These are phyloP conservation scores for Atherix ibis DNA, from an alignment of 2,888 invertebrate genomes.

Conservation along the genomic window DNA sequence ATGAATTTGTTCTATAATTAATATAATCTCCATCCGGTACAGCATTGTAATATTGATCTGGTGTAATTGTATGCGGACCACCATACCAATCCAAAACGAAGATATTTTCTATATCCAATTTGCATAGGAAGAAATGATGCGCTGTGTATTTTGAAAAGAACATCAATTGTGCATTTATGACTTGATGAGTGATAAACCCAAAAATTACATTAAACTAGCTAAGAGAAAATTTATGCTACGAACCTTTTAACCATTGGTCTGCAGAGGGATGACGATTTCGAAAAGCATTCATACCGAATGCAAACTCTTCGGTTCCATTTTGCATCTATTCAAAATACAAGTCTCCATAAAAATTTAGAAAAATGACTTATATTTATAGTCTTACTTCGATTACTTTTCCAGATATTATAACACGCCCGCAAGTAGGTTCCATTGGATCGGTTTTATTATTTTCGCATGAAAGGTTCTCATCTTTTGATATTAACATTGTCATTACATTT, in stretches of 20 bases:
- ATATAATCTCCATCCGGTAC: slow-evolving; percentile 9
- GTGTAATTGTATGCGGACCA: slow-evolving; percentile 39
- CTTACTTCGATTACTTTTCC: slow-evolving; percentile 18
- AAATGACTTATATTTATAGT: slow-evolving; percentile 1
- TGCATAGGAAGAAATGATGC: slow-evolving; percentile 64
- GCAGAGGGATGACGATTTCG: slow-evolving; percentile 27
- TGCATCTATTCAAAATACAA: slow-evolving; percentile 15
- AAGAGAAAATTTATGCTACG: too few species aligned
- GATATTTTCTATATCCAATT: slow-evolving; percentile 56
- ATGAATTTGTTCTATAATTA: too few species aligned
- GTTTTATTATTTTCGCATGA: slow-evolving; percentile 18
- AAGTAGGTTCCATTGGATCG: slow-evolving; percentile 33
- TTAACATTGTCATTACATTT: slow-evolving; percentile 25
- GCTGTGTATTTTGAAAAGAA: too few species aligned
- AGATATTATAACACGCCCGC: slow-evolving; percentile 24
- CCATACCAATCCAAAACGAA: slow-evolving; percentile 69
- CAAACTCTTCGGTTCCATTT: slow-evolving; percentile 15
- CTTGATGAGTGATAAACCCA: too few species aligned
- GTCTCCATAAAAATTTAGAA: background rate
- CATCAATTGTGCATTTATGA: too few species aligned
- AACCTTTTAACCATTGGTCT: slow-evolving; percentile 22
- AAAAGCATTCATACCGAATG: slow-evolving; percentile 18
- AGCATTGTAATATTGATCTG: slow-evolving; percentile 18
- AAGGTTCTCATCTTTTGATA: slow-evolving; percentile 25
- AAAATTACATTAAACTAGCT: too few species aligned